Base-by-base conservation (phyloP, 1,140 invertebrate species). In the Leptinotarsa lineolata region DNA sequence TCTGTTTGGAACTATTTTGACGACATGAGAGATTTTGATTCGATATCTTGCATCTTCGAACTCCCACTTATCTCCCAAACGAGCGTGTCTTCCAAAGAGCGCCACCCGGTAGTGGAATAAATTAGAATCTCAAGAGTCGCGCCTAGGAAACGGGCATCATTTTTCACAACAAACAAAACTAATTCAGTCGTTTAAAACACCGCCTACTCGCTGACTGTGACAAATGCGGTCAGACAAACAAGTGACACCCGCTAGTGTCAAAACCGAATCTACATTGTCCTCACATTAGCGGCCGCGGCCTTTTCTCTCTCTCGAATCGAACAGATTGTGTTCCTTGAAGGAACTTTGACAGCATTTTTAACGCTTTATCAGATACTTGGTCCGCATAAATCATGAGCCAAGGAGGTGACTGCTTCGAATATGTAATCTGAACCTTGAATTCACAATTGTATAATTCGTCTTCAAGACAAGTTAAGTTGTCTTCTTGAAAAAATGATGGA, bases 171-270 rank as follows among this genome's bases (percentile, higher is more conserved):
- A 8, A 54, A 54, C 48, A 54, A 54, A 54, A 54, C 48, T 54
- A 54, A 54, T 54, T 54, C 48, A 54, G 48, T 54, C 48, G 48
- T 54, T 54, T 15, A 54, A 54, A 16, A 16, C n/a, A 18, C 48
- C 48, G 48, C 48, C 48, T n/a, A 54, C 48, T 15, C 48, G 15
- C 6, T 54, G 48, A 54, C 48, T 18, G 16, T 54, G n/a, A 54
- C 48, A 54, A 54, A 54, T 54, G n/a, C n/a, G 48, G 15, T 54
- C 48, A 54, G 48, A 54, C 48, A 54, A 54, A 54, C 48, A 8
- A 54, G 48, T 54, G 48, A 54, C 48, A 54, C 48, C 48, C 48
- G 48, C 48, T n/a, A 54, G 48, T 54, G 48, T 54, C 48, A 54
- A 54, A 54, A 54, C 30, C 48, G 48, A 54, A 54, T 16, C 48